These are phyloP conservation scores for Moxostoma hubbsi DNA, from an alignment of 2,797 vertebrate species.

Conservation along the genomic window DNA sequence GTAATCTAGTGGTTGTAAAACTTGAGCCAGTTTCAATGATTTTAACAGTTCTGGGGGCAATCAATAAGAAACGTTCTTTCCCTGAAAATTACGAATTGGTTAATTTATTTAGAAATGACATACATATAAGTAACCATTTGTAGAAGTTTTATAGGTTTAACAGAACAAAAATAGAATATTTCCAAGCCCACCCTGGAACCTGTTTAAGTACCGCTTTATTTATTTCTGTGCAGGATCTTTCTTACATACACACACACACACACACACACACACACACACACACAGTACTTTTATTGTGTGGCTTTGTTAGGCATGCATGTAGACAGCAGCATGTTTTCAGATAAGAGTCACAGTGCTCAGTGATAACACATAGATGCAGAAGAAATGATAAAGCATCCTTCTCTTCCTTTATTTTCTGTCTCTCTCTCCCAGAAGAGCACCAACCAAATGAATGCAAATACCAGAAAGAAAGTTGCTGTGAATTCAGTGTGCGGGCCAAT, in stretches of 20 bases:
- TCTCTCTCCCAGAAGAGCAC: conserved; percentile 5
- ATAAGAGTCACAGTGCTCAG: not conserved
- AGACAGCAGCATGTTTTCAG: conserved; percentile 10
- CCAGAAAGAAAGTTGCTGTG: not conserved
- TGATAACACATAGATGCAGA: conserved; percentile 8
- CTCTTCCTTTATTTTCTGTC: not conserved
- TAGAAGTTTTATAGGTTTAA: too few relatives aligned
- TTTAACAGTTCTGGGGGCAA: too few relatives aligned
- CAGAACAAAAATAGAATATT: too few relatives aligned
- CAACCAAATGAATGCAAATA: conserved; percentile 4
- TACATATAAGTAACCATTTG: too few relatives aligned
- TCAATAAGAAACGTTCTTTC: too few relatives aligned
- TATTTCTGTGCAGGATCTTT: too few relatives aligned
- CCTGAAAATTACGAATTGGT: too few relatives aligned
- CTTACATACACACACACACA: conserved; percentile 9
- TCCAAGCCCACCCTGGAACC: too few relatives aligned
- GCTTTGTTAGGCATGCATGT: not conserved
- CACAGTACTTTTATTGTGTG: not conserved
- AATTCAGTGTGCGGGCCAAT: not conserved
- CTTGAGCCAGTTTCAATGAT: too few relatives aligned
- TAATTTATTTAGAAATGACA: too few relatives aligned
- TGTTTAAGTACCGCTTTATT: too few relatives aligned
- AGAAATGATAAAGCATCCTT: conserved; percentile 17
- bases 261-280: conserved; percentile 8
- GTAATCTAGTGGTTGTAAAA: too few relatives aligned